Percentiles rank a stretch among this genome's conserved stretches.
Evolutionary conservation across 2,888 invertebrate species (phyloP).

Genomic region (Hydrotaea diabolus): DNA sequence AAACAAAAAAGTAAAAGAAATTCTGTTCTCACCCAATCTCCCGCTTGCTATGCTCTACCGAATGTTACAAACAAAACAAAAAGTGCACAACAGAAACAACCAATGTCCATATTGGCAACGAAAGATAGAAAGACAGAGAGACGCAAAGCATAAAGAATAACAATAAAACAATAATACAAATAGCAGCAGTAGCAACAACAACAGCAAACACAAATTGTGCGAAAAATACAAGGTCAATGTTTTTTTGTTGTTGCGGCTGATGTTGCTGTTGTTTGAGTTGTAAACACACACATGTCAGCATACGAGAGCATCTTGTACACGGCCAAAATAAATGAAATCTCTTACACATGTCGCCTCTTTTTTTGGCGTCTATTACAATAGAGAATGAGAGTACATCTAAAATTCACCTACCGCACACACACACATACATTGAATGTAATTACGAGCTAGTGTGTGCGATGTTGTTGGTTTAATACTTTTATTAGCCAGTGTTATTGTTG

Average conservation of each 20-base stretch:
- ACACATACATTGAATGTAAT: background rate
- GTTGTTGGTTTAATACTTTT: constrained; percentile 5
- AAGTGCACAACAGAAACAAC: constrained; percentile 1
- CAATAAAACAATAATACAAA: constrained; percentile 43
- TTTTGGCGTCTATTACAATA: constrained; percentile 5
- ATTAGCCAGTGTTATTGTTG: constrained; percentile 13
- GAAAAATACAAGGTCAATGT: constrained; percentile 71
- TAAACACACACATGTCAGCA: background rate
- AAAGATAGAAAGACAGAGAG: constrained; percentile 3
- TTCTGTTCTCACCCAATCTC: background rate
- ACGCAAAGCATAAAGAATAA: constrained; percentile 44
- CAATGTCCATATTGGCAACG: background rate
- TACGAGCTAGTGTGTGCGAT: background rate
- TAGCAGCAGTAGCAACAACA: too few relatives aligned
- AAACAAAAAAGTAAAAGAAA: background rate
- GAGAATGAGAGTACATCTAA: background rate
- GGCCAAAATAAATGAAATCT: background rate
- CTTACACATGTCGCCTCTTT: background rate
- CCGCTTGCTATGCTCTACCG: background rate
- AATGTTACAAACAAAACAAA: constrained; percentile 29
- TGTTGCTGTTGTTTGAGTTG: constrained; percentile 27
- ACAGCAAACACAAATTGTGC: constrained; percentile 65
- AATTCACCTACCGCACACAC: background rate
- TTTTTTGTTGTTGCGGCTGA: constrained; percentile 47
- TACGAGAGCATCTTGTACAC: too few relatives aligned